phyloP scores from a whole-genome alignment of 2,797 vertebrate genomes.

The Platyrinchus mystaceus region DNA sequence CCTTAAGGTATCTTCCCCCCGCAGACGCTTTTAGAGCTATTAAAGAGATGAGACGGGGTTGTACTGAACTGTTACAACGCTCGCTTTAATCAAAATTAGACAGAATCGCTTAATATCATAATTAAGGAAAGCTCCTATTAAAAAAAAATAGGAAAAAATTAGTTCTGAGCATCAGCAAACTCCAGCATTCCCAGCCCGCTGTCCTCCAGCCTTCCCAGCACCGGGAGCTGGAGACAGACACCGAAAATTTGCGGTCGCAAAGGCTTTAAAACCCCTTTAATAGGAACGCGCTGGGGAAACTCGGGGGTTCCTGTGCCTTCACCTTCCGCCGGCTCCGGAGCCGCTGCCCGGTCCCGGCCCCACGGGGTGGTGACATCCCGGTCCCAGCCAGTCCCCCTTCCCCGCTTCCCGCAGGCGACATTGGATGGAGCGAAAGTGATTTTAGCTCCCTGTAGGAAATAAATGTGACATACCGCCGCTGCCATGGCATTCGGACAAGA shows the following conservation, averaged over 20 bases:
- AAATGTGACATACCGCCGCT: neutral
- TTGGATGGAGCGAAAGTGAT: neutral
- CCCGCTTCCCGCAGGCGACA: neutral
- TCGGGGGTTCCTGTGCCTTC: neutral
- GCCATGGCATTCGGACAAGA: neutral
- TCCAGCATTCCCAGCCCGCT: neutral
- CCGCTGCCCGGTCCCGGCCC: neutral
- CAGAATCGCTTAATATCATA: neutral
- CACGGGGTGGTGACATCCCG: neutral
- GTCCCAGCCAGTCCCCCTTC: fast-evolving
- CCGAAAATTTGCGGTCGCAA: neutral
- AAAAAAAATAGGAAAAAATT: neutral
- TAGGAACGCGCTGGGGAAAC: neutral
- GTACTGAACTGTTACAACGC: neutral
- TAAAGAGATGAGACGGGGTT: conserved; percentile 27
- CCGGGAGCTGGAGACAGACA: neutral
- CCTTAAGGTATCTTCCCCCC: conserved; percentile 44
- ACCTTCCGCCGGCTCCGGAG: neutral
- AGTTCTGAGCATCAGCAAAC: neutral
- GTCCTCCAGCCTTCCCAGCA: neutral
- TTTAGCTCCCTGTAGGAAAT: neutral
- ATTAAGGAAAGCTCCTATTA: neutral
- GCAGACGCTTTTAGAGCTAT: conserved; percentile 32
- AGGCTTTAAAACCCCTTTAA: neutral
- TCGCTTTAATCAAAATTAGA: conserved; percentile 25